Percentiles rank a stretch among this genome's conserved stretches.
These are phyloP conservation scores for Semnornis frantzii DNA, from an alignment of 2,113 vertebrate genomes.

Conservation along the genomic window DNA sequence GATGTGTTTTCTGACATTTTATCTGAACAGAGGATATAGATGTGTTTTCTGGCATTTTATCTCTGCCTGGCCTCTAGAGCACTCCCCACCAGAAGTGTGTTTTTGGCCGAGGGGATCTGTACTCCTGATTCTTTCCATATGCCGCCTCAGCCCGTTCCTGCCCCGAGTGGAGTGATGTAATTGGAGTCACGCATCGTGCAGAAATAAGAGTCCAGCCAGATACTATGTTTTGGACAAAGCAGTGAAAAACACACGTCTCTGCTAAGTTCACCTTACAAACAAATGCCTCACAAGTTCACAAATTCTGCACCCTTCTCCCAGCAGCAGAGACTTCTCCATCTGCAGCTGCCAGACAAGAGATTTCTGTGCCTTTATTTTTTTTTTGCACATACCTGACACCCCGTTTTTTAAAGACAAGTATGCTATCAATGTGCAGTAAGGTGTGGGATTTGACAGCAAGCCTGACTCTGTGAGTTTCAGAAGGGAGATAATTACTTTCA, in stretches of 20 bases:
- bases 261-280: not conserved
- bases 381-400: not conserved
- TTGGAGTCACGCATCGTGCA: not conserved
- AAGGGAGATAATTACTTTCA: not conserved
- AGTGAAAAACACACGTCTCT: not conserved
- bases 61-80: not conserved
- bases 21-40: constrained; percentile 6
- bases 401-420: not conserved
- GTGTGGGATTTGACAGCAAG: constrained; percentile 24
- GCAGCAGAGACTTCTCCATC: accelerated
- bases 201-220: constrained; percentile 12
- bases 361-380: not conserved
- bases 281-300: not conserved
- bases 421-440: not conserved
- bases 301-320: not conserved
- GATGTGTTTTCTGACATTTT: constrained; percentile 13
- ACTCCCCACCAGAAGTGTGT: not conserved
- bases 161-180: not conserved
- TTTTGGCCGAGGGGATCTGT: constrained; percentile 22
- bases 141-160: not conserved
- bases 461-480: not conserved
- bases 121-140: constrained; percentile 61
- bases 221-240: not conserved
- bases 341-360: not conserved
- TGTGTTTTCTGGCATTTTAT: constrained; percentile 28